Evolutionary conservation across 2,888 invertebrate genomes (phyloP), one percentile per base, ranked within the genome.

Genomic region (Drosophila neotestacea): DNA sequence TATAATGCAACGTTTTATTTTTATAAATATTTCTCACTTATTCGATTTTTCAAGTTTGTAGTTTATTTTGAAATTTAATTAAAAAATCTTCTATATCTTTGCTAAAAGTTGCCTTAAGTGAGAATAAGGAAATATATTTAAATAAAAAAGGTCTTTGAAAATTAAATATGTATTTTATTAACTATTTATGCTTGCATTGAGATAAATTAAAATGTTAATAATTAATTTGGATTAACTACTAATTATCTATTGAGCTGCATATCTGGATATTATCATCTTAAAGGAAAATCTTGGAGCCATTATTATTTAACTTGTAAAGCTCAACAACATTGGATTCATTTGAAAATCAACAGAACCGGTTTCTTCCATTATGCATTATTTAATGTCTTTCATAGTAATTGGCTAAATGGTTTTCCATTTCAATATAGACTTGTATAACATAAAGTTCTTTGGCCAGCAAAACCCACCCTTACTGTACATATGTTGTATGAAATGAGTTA

Each of bases 361-460:
- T 58, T 30, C 16, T n/a, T 16, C 28, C 28, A 28, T 39, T 62
- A 68, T 41, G 6, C 9, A 16, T 11, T 70, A 39, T 70, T 64
- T 50, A 41, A 66, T 41, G 22, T 50, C 16, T 54, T 65, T 73
- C 44, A 60, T 46, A 36, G 55, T 85, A 78, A 81, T 87, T 87
- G 81, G 73, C 85, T 66, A 66, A 73, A 42, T 63, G 74, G 70
- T 63, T 52, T 80, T 59, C 6, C 6, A 47, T 69, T 78, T 78
- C 74, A 70, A 51, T 46, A 56, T 61, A 52, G 22, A 44, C 34
- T 34, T 64, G 36, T 58, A 36, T 60, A 38, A 34, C 11, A 44
- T 44, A 28, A 34, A 38, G 38, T 30, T 59, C 47, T 59, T 48
- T 30, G 22, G 10, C 4, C 6, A n/a, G 6, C 5, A 51, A 60